A percentile compares a stretch with the other conserved stretches of the same genome.
These are phyloP conservation scores for Sparus aurata DNA, from an alignment of 2,797 vertebrate species.

Conservation along the genomic window DNA sequence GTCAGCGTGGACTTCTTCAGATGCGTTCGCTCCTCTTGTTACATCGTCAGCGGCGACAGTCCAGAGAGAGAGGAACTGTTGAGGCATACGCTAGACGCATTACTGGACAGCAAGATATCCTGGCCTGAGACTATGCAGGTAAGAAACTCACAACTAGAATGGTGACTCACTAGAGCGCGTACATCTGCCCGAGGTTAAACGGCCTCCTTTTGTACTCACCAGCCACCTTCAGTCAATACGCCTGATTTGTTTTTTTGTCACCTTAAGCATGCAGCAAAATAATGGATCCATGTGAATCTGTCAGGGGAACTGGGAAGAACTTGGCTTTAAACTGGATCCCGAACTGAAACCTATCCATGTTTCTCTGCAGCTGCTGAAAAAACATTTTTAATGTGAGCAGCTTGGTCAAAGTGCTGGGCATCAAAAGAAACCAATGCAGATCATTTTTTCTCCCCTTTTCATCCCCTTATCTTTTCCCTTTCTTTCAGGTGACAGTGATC, in stretches of 20 bases:
- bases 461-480: background rate
- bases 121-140: constrained; percentile 91
- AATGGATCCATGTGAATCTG: no score
- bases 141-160: constrained; percentile 7
- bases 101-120: constrained; percentile 88
- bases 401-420: background rate
- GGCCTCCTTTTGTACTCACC: no score
- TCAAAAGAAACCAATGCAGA: background rate
- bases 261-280: no score
- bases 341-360: no score
- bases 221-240: no score
- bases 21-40: constrained; percentile 91
- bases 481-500: constrained; percentile 86
- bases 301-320: no score
- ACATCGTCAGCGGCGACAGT: constrained; percentile 92
- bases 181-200: no score
- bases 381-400: no score
- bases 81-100: constrained; percentile 88
- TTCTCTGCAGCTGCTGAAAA: no score
- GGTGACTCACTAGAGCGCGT: no score
- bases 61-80: constrained; percentile 86
- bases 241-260: no score
- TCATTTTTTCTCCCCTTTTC: background rate
- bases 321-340: no score
- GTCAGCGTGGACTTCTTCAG: constrained; percentile 92